Percentiles rank a stretch among this genome's conserved stretches.
phyloP scores from a whole-genome alignment of 1,140 invertebrate genomes.

The Drosophila ficusphila region DNA sequence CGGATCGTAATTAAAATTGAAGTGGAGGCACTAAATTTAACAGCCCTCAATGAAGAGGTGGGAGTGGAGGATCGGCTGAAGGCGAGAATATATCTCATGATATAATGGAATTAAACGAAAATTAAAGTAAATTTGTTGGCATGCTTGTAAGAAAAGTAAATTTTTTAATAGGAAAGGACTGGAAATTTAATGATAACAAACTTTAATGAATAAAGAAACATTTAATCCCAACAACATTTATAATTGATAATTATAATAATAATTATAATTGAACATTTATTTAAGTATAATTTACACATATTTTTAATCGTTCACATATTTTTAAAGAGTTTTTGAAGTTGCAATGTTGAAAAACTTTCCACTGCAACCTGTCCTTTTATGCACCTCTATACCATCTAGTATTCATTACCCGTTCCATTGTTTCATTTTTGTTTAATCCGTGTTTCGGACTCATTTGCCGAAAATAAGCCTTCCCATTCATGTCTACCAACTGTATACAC shows the following conservation, averaged over 20 bases:
- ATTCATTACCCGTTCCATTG: constrained; percentile 24
- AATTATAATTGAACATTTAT: too few relatives aligned
- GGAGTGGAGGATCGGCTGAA: neutral
- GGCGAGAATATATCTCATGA: neutral
- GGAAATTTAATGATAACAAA: too few relatives aligned
- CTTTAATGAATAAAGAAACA: too few relatives aligned
- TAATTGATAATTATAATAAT: too few relatives aligned
- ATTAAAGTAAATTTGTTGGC: neutral
- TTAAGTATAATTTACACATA: too few relatives aligned
- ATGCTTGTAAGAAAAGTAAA: too few relatives aligned
- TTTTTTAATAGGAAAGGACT: too few relatives aligned
- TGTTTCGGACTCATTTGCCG: constrained; percentile 42
- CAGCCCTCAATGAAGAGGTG: constrained; percentile 64
- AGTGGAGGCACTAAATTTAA: constrained; percentile 82
- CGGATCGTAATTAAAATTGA: constrained; percentile 75
- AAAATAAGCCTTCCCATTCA: constrained; percentile 45
- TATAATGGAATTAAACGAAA: too few relatives aligned
- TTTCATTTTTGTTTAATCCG: constrained; percentile 25
- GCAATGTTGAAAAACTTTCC: too few relatives aligned
- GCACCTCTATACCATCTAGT: neutral
- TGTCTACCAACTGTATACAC: constrained; percentile 52
- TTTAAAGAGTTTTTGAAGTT: too few relatives aligned
- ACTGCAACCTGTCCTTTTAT: neutral
- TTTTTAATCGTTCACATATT: too few relatives aligned
- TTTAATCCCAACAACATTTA: too few relatives aligned